phyloP scores from a whole-genome alignment of 2,888 invertebrate species.

The Parelbella ahira region DNA sequence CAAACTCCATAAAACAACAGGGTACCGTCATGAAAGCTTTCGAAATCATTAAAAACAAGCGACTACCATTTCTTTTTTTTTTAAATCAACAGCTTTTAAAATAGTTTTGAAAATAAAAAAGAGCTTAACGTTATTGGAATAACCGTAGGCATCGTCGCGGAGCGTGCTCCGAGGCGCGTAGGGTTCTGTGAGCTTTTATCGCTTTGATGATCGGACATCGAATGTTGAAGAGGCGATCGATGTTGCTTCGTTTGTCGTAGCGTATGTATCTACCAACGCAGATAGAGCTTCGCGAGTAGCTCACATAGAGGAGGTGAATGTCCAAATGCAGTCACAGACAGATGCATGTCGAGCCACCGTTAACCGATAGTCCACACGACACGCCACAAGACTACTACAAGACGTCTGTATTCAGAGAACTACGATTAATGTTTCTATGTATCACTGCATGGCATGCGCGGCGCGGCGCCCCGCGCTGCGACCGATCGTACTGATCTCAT shows the following conservation, averaged over 20 bases:
- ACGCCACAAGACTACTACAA: slow-evolving; percentile 31
- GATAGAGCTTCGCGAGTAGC: slow-evolving; percentile 61
- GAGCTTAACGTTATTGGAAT: slow-evolving; percentile 19
- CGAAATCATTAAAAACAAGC: slow-evolving; percentile 29
- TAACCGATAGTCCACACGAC: slow-evolving; percentile 34
- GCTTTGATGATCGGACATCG: slow-evolving; percentile 26
- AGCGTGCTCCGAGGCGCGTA: slow-evolving; percentile 40
- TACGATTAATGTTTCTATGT: slow-evolving; percentile 19
- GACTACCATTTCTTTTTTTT: no score
- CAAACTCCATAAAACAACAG: slow-evolving; percentile 40
- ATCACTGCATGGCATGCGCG: slow-evolving; percentile 59
- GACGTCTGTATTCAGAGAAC: slow-evolving; percentile 64
- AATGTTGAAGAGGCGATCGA: slow-evolving; percentile 37
- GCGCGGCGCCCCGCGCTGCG: slow-evolving; percentile 29
- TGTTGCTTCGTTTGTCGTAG: slow-evolving; percentile 64
- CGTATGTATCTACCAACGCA: slow-evolving; percentile 42
- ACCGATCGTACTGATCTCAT: slow-evolving; percentile 30
- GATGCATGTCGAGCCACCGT: slow-evolving; percentile 47
- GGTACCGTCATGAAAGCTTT: slow-evolving; percentile 45
- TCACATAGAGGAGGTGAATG: slow-evolving; percentile 53
- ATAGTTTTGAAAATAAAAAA: slow-evolving; percentile 50
- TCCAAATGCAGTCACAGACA: slow-evolving; percentile 68
- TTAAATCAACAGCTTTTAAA: slow-evolving; percentile 31
- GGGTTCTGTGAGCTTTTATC: slow-evolving; percentile 21
- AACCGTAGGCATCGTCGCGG: slow-evolving; percentile 36